phyloP scores from a whole-genome alignment of 2,797 vertebrate genomes.

The Myotis findleyi region DNA sequence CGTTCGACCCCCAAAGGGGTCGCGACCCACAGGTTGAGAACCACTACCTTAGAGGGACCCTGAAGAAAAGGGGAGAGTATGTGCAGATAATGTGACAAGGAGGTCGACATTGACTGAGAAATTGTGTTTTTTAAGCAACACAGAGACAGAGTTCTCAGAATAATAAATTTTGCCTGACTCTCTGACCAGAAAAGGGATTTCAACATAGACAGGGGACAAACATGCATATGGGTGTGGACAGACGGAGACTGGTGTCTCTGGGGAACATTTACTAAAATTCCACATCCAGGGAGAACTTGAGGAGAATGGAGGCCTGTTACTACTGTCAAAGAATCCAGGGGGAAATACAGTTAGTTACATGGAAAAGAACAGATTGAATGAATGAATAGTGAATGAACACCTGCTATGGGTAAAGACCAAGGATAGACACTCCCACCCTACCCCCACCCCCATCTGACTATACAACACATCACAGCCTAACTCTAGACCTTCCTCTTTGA shows the following conservation, averaged over 20 bases:
- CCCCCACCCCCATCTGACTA: rapidly evolving
- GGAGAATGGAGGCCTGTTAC: rapidly evolving
- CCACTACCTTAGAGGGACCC: no score
- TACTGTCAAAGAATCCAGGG: background rate
- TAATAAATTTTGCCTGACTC: background rate
- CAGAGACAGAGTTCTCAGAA: background rate
- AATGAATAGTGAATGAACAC: rapidly evolving
- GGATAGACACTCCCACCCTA: background rate
- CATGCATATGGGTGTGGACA: background rate
- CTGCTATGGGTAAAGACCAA: background rate
- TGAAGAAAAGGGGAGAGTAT: background rate
- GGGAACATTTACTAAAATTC: background rate
- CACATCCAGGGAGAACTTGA: background rate
- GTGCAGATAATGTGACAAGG: rapidly evolving
- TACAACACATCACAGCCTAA: background rate
- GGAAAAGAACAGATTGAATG: no score
- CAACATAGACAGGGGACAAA: background rate
- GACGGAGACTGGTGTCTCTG: background rate
- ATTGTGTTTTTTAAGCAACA: background rate
- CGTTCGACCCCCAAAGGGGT: no score
- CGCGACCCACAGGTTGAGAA: no score
- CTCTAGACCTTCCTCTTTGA: background rate
- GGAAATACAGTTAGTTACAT: background rate
- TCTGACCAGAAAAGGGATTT: background rate
- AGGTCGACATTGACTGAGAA: background rate